phyloP scores from a whole-genome alignment of 2,888 invertebrate species.

The Platycheirus albimanus region DNA sequence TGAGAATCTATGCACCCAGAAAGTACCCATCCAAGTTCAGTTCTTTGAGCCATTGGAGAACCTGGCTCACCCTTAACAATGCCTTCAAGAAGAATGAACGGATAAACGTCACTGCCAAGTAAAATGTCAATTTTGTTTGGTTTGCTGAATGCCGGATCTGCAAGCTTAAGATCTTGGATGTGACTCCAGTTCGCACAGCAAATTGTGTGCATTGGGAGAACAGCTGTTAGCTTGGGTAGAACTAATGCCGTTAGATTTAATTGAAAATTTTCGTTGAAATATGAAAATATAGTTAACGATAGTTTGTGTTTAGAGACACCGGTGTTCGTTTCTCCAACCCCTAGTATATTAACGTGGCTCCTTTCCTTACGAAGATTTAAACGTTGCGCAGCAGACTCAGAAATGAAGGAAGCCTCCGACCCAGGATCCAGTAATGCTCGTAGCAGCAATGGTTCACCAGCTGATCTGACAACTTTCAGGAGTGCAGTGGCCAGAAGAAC shows the following conservation, averaged over 20 bases:
- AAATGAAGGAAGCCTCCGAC: neutral
- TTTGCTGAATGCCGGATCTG: neutral
- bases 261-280: too few relatives aligned
- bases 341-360: neutral
- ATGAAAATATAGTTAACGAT: neutral
- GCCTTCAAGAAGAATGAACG: constrained; percentile 9
- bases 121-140: constrained; percentile 9
- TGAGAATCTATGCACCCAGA: neutral
- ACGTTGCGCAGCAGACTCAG: neutral
- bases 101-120: constrained; percentile 5
- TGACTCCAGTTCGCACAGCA: neutral
- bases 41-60: constrained; percentile 19
- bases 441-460: neutral
- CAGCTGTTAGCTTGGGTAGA: constrained; percentile 5
- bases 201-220: neutral
- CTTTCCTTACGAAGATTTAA: constrained; percentile 3
- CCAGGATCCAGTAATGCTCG: neutral
- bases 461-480: neutral
- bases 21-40: constrained; percentile 16
- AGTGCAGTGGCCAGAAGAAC: constrained; percentile 34
- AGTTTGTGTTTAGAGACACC: neutral
- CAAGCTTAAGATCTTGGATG: constrained; percentile 10
- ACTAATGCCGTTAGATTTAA: too few relatives aligned
- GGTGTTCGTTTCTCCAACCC: neutral
- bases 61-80: constrained; percentile 10